phyloP scores from a whole-genome alignment of 2,113 vertebrate species.

The Gadus macrocephalus region DNA sequence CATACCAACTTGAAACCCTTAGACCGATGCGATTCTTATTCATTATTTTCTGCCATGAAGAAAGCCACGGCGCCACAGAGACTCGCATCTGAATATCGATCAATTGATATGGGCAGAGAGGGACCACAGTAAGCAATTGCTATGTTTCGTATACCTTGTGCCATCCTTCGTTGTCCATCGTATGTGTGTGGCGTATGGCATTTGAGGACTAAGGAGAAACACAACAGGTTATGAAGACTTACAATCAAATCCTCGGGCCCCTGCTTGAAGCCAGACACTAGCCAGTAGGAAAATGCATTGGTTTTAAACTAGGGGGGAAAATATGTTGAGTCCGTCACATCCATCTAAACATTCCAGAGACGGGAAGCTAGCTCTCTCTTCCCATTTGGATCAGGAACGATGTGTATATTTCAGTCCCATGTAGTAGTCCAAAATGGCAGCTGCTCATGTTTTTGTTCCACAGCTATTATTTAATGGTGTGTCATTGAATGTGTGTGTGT shows the following conservation, averaged over 20 bases:
- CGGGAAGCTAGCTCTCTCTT: slow-evolving; percentile 9
- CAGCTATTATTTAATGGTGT: no score
- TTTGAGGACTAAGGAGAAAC: slow-evolving; percentile 72
- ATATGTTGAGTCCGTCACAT: slow-evolving; percentile 25
- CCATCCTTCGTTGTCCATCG: slow-evolving; percentile 69
- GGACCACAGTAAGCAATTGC: slow-evolving; percentile 40
- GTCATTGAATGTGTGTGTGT: background rate
- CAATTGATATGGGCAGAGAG: slow-evolving; percentile 52
- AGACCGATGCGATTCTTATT: no score
- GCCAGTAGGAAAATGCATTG: slow-evolving; percentile 6
- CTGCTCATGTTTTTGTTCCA: slow-evolving; percentile 10
- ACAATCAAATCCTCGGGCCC: slow-evolving; percentile 32
- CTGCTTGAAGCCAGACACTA: background rate
- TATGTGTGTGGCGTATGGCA: slow-evolving; percentile 67
- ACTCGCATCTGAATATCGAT: slow-evolving; percentile 20
- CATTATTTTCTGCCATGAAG: background rate
- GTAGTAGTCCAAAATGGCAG: slow-evolving; percentile 18
- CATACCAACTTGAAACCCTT: slow-evolving; percentile 31
- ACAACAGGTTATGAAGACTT: slow-evolving; percentile 65
- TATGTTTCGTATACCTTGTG: slow-evolving; percentile 67
- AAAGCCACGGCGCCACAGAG: slow-evolving; percentile 2
- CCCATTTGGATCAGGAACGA: slow-evolving; percentile 16
- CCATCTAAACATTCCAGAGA: slow-evolving; percentile 18
- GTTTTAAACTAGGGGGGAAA: slow-evolving; percentile 16
- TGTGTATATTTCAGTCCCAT: slow-evolving; percentile 7